These are phyloP conservation scores for Rhabdomys pumilio DNA, from an alignment of 2,797 vertebrate genomes.

Conservation along the genomic window DNA sequence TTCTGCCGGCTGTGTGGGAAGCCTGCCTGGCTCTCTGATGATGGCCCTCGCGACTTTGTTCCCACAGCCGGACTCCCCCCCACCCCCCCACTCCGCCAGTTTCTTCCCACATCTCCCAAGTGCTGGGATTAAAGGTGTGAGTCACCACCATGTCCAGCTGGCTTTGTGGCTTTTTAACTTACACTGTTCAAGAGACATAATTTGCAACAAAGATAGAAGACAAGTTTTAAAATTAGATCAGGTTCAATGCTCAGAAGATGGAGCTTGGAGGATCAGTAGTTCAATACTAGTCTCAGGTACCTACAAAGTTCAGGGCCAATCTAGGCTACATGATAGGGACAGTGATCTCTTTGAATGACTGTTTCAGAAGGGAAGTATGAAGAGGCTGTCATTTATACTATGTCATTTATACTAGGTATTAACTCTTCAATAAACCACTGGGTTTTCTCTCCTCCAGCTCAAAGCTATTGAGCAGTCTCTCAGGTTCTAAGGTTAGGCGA, in stretches of 20 bases:
- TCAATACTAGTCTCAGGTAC: not conserved
- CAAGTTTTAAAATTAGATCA: not conserved
- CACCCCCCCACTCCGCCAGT: too few species aligned
- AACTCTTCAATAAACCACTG: not conserved
- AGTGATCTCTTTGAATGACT: slow-evolving; percentile 20
- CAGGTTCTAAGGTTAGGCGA: not conserved
- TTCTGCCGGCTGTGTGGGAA: too few species aligned
- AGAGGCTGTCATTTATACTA: not conserved
- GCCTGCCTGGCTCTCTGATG: too few species aligned
- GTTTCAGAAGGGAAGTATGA: slow-evolving; percentile 41
- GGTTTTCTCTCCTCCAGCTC: not conserved
- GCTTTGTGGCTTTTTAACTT: not conserved
- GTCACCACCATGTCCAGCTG: not conserved
- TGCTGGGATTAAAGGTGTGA: not conserved
- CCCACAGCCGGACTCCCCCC: too few species aligned
- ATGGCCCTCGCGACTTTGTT: too few species aligned
- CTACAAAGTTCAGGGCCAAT: not conserved
- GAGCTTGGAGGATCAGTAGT: not conserved
- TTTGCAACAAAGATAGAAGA: not conserved
- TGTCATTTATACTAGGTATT: not conserved
- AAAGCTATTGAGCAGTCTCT: not conserved
- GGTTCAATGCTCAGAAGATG: not conserved
- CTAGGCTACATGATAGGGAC: not conserved
- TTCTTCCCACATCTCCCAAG: too few species aligned
- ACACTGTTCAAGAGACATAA: not conserved